Evolutionary conservation across 1,140 invertebrate species (phyloP), one percentile per base, ranked within the genome.

Genomic region (Bursaphelenchus mucronatus): DNA sequence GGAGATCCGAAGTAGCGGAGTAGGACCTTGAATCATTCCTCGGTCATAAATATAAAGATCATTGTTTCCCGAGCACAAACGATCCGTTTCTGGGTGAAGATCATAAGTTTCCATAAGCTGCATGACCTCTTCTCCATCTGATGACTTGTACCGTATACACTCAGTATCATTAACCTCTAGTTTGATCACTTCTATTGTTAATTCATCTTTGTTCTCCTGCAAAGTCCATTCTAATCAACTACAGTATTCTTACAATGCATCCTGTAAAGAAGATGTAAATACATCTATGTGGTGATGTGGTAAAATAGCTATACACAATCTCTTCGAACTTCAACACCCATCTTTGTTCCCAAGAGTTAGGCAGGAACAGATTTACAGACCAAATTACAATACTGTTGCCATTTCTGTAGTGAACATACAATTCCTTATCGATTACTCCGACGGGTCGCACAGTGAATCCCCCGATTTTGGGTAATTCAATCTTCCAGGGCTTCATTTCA

Each of bases 1-100:
- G 19, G 41, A n/a, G 40, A 59, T 44, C 40, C 57, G 40, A 15
- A 44, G 41, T 3, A 59, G 45, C 21, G 57, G 57, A 50, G 45
- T 59, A n/a, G 41, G 1, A 44, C 57, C 57, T n/a, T 44, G 17
- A 40, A 59, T 44, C 11, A 59, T 59, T 39, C 57, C 57, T 11
- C 57, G 57, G 45, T 59, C 57, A 39, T 59, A 59, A 50, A 59
- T 45, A 39, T 17, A 59, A 11, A 59, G 13, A 39, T 59, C 40
- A 13, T 17, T 54, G 3, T 8, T 13, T 17, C 52, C 52, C 15
- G 57, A n/a, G 8, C 57, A 59, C 7, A 59, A 44, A 15, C 15
- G 15, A 9, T 59, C 57, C 40, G 57, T 59, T 59, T 59, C 57
- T n/a, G 45, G 45, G 7, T 59, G 57, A 13, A 59, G 11, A 7